Conservation (phyloP, 2,888 invertebrate genomes). For the Macrophya annulata region DNA sequence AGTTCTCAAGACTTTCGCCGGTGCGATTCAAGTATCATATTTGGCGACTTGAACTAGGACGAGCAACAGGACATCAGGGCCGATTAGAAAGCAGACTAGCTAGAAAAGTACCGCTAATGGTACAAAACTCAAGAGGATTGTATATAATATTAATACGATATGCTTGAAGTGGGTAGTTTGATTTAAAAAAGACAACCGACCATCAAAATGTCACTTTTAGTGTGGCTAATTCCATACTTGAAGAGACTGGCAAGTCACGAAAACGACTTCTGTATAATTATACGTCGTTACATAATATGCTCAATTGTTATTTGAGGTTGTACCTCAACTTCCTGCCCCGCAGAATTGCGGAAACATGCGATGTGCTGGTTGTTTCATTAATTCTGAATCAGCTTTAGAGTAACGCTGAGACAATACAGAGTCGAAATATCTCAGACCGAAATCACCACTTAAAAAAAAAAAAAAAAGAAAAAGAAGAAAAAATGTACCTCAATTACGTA, state of each 20-base stretch:
- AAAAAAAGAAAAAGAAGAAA: neutral
- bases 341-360: constrained; percentile 33
- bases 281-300: constrained; percentile 3
- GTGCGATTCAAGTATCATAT: neutral
- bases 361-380: constrained; percentile 1
- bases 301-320: neutral
- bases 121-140: neutral
- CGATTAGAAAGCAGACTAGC: constrained; percentile 41
- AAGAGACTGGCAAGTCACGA: neutral
- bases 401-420: neutral
- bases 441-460: neutral
- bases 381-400: neutral
- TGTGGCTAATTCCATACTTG: constrained; percentile 25
- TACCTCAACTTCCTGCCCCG: constrained; percentile 11
- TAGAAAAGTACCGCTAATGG: neutral
- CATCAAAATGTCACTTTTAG: constrained; percentile 37
- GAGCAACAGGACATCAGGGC: constrained; percentile 31
- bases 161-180: neutral
- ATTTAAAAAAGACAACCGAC: neutral
- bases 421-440: neutral
- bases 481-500: neutral
- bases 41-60: constrained; percentile 37
- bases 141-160: neutral
- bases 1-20: constrained; percentile 36
- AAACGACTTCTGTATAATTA: constrained; percentile 5